Conservation (phyloP, 2,113 vertebrate genomes). For the Cricetomys ansorgei region DNA sequence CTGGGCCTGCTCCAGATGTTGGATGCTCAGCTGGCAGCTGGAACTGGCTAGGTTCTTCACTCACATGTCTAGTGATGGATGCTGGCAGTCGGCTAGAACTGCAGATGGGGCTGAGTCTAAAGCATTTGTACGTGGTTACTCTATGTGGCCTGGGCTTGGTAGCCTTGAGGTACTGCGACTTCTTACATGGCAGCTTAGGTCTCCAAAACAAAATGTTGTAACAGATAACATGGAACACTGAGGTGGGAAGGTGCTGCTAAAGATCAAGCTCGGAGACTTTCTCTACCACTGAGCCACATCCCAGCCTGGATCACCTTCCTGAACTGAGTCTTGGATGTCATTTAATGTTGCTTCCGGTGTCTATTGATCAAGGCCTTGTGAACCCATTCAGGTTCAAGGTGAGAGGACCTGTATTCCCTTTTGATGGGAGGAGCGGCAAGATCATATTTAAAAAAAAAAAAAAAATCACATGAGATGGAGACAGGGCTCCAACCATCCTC, state of each 20-base stretch:
- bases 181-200: neutral
- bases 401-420: neutral
- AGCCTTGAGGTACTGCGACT: neutral
- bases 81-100: neutral
- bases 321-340: constrained; percentile 29
- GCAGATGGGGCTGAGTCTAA: neutral
- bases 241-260: neutral
- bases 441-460: neutral
- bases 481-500: neutral
- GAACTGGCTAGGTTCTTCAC: neutral
- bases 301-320: neutral
- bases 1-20: neutral
- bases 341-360: neutral
- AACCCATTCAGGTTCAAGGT: neutral
- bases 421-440: neutral
- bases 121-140: neutral
- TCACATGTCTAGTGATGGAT: neutral
- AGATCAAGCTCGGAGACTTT: neutral
- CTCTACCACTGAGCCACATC: neutral
- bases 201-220: neutral
- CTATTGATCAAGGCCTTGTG: neutral
- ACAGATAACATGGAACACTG: neutral
- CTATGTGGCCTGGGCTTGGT: neutral
- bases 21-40: neutral
- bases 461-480: neutral